A percentile compares a stretch with the other conserved stretches of the same genome.
phyloP scores from a whole-genome alignment of 2,113 vertebrate genomes.

The Tricholaema leucomelas region DNA sequence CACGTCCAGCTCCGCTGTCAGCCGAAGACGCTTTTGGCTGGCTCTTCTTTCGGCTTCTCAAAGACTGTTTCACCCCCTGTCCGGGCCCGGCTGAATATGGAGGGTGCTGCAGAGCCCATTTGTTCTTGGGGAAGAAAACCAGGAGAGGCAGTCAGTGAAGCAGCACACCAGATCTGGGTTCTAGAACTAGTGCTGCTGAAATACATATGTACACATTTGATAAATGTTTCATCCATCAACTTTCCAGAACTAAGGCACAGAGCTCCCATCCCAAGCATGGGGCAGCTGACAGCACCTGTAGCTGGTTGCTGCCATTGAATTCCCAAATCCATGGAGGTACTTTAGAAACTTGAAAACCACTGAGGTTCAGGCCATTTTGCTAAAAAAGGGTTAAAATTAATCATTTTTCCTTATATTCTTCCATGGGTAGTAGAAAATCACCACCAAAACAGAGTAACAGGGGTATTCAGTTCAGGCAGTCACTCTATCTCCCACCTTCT shows the following conservation, averaged over 20 bases:
- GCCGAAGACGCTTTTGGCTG: constrained; percentile 86
- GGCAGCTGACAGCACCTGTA: not conserved
- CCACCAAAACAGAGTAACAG: not conserved
- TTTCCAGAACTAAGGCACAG: not conserved
- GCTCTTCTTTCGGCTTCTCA: constrained; percentile 76
- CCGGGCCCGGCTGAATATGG: constrained; percentile 86
- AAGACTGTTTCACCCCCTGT: constrained; percentile 87
- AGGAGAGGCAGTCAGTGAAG: not conserved
- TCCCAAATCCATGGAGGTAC: not conserved
- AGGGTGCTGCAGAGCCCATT: constrained; percentile 86
- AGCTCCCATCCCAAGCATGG: accelerated
- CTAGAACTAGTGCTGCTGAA: not conserved
- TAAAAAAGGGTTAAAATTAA: not conserved
- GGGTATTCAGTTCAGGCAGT: not conserved
- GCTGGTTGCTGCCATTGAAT: not conserved
- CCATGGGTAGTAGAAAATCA: not conserved
- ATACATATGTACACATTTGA: not conserved
- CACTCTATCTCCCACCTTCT: not conserved
- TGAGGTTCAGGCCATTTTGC: not conserved
- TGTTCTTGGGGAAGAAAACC: constrained; percentile 79
- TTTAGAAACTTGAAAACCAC: not conserved
- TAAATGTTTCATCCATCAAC: not conserved
- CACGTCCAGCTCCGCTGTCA: constrained; percentile 75
- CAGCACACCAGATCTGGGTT: accelerated
- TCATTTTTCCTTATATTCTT: not conserved